Base-by-base conservation (phyloP, 2,888 invertebrate species). In the Athetis lepigone region DNA sequence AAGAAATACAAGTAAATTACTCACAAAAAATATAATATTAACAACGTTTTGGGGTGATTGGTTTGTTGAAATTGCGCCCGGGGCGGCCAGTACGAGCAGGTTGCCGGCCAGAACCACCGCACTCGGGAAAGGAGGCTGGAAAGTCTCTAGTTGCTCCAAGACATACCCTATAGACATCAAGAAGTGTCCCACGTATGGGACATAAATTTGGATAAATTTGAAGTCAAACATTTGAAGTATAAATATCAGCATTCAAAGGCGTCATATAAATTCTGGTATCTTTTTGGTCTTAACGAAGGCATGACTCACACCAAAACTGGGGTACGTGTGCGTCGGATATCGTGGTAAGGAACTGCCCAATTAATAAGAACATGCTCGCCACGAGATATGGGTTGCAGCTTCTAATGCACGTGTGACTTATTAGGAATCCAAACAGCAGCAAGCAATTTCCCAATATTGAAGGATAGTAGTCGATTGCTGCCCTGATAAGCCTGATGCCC, bases 91-190 rank as follows among this genome's bases (percentile, higher is more conserved):
- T 0, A 91, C 89, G 18, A 84, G 89, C 0, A 93, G 65, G 64
- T 94, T 90, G 1, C 94, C 94, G 1, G 92, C 29, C 25, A 94
- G 79, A 4, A 94, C 91, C 18, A 93, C 64, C 1, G 86, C 91
- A 59, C 93, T 94, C 1, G 94, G 89, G 1, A 90, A n/a, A 1
- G 93, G 93, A 5, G 92, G 87, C 1, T 79, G 75, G 0, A 88
- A 57, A 58, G 69, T 74, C 16, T 86, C 85, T 8, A 91, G 75
- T 52, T 92, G 91, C 71, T 94, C 92, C 33, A 92, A 60, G n/a
- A 88, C 50, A 74, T 92, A 93, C n/a, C 93, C 94, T 18, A 90
- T 2, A 2, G 88, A 88, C 93, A 94, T 92, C 36, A 94, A 50
- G 33, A 78, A 67, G 59, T 93, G 92, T 37, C 94, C 94, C 19